Evolutionary conservation across 1,140 invertebrate species (phyloP).

Genomic region (Stegodyphus mimosarum): DNA sequence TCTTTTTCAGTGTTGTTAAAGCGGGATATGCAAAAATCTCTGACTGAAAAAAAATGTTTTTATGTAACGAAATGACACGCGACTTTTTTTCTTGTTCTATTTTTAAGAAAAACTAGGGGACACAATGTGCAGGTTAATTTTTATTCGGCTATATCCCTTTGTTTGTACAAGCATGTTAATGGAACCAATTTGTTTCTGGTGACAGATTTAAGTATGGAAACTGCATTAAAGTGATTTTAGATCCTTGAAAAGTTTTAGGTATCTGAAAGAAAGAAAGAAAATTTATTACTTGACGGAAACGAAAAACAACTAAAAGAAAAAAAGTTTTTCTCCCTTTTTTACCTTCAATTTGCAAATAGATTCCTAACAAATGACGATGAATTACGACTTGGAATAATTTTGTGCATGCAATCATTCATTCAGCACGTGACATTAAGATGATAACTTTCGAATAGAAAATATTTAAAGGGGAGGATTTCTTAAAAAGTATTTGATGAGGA

Average conservation of each 20-base stretch:
- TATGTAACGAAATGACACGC: too few relatives aligned
- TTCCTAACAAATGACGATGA: constrained; percentile 17
- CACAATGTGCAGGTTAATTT: not conserved
- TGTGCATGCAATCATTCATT: constrained; percentile 10
- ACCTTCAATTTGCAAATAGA: too few relatives aligned
- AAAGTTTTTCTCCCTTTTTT: too few relatives aligned
- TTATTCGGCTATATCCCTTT: constrained; percentile 8
- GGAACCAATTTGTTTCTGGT: constrained; percentile 30
- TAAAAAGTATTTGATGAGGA: not conserved
- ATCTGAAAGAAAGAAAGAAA: constrained; percentile 3
- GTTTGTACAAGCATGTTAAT: constrained; percentile 28
- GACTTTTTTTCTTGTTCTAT: not conserved
- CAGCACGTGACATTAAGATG: not conserved
- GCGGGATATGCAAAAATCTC: too few relatives aligned
- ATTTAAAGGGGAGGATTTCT: not conserved
- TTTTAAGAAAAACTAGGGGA: not conserved
- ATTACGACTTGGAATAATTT: constrained; percentile 6
- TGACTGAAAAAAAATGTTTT: too few relatives aligned
- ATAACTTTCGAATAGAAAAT: not conserved
- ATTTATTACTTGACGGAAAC: constrained; percentile 10
- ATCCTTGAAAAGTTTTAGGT: constrained; percentile 23
- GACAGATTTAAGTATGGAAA: constrained; percentile 29
- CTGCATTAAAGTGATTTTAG: constrained; percentile 39
- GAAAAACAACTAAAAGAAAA: too few relatives aligned
- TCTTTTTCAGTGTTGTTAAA: too few relatives aligned